Base-by-base conservation (phyloP, 2,113 vertebrate species). In the Elephas maximus region DNA sequence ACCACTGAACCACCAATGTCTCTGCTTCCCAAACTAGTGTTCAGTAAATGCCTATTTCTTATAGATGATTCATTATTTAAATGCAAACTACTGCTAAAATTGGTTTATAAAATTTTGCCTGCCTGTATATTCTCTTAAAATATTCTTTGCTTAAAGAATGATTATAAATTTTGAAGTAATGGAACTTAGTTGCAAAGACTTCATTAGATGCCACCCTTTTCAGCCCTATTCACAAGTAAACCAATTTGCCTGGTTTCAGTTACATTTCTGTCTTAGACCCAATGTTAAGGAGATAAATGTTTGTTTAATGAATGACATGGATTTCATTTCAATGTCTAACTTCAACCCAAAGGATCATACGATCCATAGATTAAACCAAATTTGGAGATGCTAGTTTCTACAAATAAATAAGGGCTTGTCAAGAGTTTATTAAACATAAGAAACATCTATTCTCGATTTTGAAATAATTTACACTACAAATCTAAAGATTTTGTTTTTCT, bases 271-370 rank as follows among this genome's bases (percentile, higher is more conserved):
- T 45, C 48, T 83, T 81, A 93, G 18, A 76, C 9, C 9, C 62
- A 91, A 53, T 24, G n/a, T 65, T 74, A 81, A 10, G 9, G 37
- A 84, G 14, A 96, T 73, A 69, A 44, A 79, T 60, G 14, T 73
- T 91, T 92, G 45, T 30, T 90, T 88, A 84, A 90, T 57, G 28
- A 85, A 53, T 88, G 14, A 44, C 63, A 45, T 0, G 8, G 60
- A 45, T 73, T 95, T 93, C 88, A 95, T 84, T 93, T 95, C 57
- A 93, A 80, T 18, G 90, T 88, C 28, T 78, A 93, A 96, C 26
- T 79, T 30, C 30, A 93, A 53, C 91, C 33, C 6, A 91, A 65
- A 88, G 74, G 71, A 95, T 23, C 18, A 81, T 20, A 76, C 63
- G n/a, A 85, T 69, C 11, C 51, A 88, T 87, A 93, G 80, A 79